Evolutionary conservation across 1,140 invertebrate species (phyloP).

Genomic region (Micrasema longulum): DNA sequence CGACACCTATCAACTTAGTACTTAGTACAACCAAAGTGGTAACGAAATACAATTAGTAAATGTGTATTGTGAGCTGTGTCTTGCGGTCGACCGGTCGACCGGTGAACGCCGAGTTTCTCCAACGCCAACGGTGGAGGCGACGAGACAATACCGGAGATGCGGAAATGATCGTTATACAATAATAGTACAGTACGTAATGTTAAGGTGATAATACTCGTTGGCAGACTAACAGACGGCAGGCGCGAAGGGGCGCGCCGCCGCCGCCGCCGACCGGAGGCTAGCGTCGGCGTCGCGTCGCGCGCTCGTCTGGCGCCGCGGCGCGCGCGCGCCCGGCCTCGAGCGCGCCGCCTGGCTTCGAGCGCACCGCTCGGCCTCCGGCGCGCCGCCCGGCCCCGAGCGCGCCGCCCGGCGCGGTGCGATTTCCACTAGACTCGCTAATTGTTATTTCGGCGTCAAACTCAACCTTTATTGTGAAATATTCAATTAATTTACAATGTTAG

Average conservation of each 20-base stretch:
- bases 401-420: conserved; percentile 26
- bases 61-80: conserved; percentile 48
- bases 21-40: conserved; percentile 45
- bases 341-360: neutral
- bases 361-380: neutral
- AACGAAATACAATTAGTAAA: conserved; percentile 46
- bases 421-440: conserved; percentile 39
- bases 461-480: conserved; percentile 41
- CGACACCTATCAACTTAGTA: conserved; percentile 45
- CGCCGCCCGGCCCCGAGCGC: neutral
- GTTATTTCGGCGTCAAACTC: conserved; percentile 42
- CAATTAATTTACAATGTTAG: conserved; percentile 52
- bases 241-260: conserved; percentile 30
- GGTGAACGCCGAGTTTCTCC: conserved; percentile 20
- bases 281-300: neutral
- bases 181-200: conserved; percentile 48
- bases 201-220: conserved; percentile 42
- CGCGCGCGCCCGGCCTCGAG: neutral
- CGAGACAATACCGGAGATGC: conserved; percentile 47
- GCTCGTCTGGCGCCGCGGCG: conserved; percentile 14
- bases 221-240: conserved; percentile 33
- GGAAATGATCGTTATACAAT: conserved; percentile 48
- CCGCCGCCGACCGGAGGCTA: conserved; percentile 8
- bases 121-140: conserved; percentile 21
- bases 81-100: conserved; percentile 47